These are phyloP conservation scores for Nasonia longicornis DNA, from an alignment of 1,140 invertebrate genomes.

Conservation along the genomic window DNA sequence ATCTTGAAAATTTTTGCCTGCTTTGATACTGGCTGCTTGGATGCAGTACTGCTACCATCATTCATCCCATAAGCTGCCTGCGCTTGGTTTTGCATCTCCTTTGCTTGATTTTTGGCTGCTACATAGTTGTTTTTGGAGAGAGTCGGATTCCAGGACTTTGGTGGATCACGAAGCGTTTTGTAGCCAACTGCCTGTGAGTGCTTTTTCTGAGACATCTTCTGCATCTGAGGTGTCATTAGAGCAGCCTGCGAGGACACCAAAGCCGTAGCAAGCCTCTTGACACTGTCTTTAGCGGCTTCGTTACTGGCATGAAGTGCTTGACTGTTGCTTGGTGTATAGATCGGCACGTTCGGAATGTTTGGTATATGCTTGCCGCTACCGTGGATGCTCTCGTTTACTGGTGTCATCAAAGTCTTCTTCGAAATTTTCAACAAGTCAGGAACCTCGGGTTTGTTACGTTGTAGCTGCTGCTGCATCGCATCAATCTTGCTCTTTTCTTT, in stretches of 20 bases:
- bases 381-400: constrained; percentile 20
- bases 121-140: constrained; percentile 69
- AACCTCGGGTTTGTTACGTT: constrained; percentile 59
- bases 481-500: constrained; percentile 65
- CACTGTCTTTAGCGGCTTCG: constrained; percentile 39
- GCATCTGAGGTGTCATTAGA: constrained; percentile 40
- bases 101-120: constrained; percentile 65
- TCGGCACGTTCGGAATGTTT: constrained; percentile 64
- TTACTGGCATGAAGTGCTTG: constrained; percentile 14
- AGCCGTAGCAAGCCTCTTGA: constrained; percentile 18
- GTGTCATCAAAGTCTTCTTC: constrained; percentile 52
- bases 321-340: constrained; percentile 60
- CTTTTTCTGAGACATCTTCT: constrained; percentile 50
- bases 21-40: constrained; percentile 63
- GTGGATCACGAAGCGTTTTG: constrained; percentile 72
- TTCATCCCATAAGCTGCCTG: constrained; percentile 42
- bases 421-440: constrained; percentile 65
- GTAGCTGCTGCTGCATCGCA: constrained; percentile 13
- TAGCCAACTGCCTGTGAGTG: constrained; percentile 66
- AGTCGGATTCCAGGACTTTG: constrained; percentile 73
- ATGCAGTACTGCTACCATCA: constrained; percentile 46
- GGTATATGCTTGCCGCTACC: constrained; percentile 56
- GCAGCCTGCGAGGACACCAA: constrained; percentile 39
- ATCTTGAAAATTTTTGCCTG: constrained; percentile 74
- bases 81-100: constrained; percentile 56